phyloP scores from a whole-genome alignment of 2,888 invertebrate genomes.

The Slavum lentiscoides region DNA sequence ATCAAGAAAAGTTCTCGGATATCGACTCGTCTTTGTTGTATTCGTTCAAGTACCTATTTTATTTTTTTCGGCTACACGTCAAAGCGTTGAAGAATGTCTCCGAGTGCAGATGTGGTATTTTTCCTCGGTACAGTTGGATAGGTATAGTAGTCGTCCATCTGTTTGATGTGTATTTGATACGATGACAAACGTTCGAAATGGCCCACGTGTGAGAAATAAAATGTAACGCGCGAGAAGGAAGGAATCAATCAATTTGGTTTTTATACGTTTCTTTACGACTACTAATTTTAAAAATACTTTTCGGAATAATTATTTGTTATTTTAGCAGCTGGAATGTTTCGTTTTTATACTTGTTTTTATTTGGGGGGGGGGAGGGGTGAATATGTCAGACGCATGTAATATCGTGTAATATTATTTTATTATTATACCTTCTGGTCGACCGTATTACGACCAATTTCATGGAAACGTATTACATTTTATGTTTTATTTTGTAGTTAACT shows the following conservation, averaged over 20 bases:
- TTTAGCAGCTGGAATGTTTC: neutral
- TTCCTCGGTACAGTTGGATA: too few species aligned
- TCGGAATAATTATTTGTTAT: conserved; percentile 16
- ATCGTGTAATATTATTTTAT: too few species aligned
- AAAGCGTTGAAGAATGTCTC: conserved; percentile 4
- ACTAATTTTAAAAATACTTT: conserved; percentile 24
- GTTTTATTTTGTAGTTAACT: too few species aligned
- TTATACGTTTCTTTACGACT: neutral
- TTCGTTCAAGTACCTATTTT: neutral
- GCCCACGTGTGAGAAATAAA: conserved; percentile 36
- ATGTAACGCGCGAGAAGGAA: neutral
- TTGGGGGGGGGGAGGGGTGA: too few species aligned
- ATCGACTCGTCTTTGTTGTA: neutral
- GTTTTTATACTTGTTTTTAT: too few species aligned
- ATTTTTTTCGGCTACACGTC: neutral
- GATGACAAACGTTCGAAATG: conserved; percentile 10
- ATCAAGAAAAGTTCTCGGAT: neutral
- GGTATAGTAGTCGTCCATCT: too few species aligned
- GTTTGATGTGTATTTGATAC: neutral
- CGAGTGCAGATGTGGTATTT: neutral
- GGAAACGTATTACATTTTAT: too few species aligned
- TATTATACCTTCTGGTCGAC: too few species aligned
- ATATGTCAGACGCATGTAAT: too few species aligned
- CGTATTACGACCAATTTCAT: too few species aligned
- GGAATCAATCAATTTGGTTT: conserved; percentile 24